Evolutionary conservation across 1,140 invertebrate genomes (phyloP).

Genomic region (Drosophila malerkotliana): DNA sequence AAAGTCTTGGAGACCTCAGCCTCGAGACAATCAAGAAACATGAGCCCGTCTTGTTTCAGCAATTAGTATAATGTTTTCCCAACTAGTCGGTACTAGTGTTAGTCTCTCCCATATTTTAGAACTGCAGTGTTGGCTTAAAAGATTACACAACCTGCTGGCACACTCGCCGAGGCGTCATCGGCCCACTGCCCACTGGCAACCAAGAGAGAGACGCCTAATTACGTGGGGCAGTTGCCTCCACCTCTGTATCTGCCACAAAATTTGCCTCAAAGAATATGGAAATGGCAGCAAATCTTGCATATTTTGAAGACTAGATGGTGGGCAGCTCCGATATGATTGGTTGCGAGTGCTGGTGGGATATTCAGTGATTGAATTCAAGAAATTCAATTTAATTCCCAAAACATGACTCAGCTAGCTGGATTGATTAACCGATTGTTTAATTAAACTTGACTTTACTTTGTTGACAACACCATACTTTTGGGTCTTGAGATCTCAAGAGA

Average conservation of each 20-base stretch:
- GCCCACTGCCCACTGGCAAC: conserved; percentile 41
- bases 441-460: conserved; percentile 30
- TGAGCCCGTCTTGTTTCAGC: neutral
- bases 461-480: too few species aligned
- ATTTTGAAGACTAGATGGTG: conserved; percentile 1
- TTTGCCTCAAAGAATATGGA: conserved; percentile 27
- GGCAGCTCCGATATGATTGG: conserved; percentile 7
- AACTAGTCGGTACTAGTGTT: neutral
- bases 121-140: conserved; percentile 36
- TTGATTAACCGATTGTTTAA: conserved; percentile 10
- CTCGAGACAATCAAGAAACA: neutral
- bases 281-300: conserved; percentile 37
- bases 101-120: neutral
- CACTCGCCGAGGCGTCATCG: conserved; percentile 36
- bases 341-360: neutral
- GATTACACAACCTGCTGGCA: conserved; percentile 43
- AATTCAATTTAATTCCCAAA: conserved; percentile 5
- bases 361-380: neutral
- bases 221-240: conserved; percentile 19
- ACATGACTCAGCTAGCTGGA: conserved; percentile 33
- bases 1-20: neutral
- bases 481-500: too few species aligned
- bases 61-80: neutral
- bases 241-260: neutral
- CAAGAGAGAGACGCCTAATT: conserved; percentile 52